phyloP scores from a whole-genome alignment of 2,888 invertebrate genomes.

The Oasisia sp. region DNA sequence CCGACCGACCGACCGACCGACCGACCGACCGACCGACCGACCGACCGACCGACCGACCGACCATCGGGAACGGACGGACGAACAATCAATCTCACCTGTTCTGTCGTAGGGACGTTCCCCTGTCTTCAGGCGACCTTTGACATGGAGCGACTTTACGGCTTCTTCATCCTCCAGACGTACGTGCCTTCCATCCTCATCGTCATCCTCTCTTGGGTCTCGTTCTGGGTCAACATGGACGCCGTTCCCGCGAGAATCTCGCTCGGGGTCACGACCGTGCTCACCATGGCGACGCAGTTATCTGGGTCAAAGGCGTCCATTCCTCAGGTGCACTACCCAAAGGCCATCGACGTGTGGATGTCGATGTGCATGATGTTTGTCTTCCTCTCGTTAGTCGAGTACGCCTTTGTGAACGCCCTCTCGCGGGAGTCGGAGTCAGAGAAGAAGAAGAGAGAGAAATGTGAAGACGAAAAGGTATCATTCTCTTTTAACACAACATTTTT shows the following conservation, averaged over 20 bases:
- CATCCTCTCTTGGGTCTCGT: constrained; percentile 43
- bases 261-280: constrained; percentile 39
- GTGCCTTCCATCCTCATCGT: constrained; percentile 42
- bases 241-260: constrained; percentile 42
- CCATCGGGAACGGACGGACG: no score
- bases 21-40: no score
- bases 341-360: constrained; percentile 19
- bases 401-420: constrained; percentile 21
- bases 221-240: constrained; percentile 43
- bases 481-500: background rate
- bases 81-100: no score
- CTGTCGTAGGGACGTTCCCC: background rate
- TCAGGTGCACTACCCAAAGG: constrained; percentile 34
- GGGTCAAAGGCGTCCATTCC: constrained; percentile 33
- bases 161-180: constrained; percentile 20
- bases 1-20: no score
- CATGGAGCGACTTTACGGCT: constrained; percentile 13
- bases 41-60: no score
- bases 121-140: background rate
- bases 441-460: background rate
- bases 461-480: background rate
- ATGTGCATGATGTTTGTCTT: constrained; percentile 22
- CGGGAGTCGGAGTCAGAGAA: background rate
- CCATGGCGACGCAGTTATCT: constrained; percentile 37
- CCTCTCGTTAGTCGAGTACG: constrained; percentile 18